Evolutionary conservation across 1,140 invertebrate genomes (phyloP), one percentile per base, ranked within the genome.

Genomic region (Megalonaias nervosa): DNA sequence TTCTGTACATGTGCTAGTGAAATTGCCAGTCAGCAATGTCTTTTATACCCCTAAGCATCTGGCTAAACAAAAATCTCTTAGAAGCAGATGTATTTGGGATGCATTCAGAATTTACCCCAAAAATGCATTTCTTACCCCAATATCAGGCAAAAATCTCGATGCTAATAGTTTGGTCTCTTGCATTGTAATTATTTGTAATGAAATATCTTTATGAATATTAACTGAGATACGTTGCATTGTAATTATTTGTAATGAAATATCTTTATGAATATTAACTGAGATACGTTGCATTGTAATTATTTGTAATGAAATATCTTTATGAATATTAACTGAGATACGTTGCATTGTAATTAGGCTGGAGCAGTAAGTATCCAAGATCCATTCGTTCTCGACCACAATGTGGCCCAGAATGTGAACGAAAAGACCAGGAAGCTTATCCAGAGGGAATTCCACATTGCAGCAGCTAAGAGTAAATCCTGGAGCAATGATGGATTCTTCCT

Each of bases 381-480:
- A 55, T 89, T 88, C 83, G 85, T 88, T 14, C 80, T 89, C 13
- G 79, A 83, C 62, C 86, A 88, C 75, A 89, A 89, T 74, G 84
- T 85, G 6, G 78, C 84, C n/a, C 73, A 74, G 61, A 88, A 88
- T 67, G 80, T 88, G 0, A 88, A 85, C 23, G 82, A 85, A 26
- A 85, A 82, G 59, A 80, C 77, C n/a, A 71, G 79, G 21, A 72
- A 81, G 14, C 66, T 78, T 26, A 80, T 88, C 23, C 65, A 78
- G 15, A 60, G 76, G 23, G 84, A 87, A 74, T 81, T 87, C 31
- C 48, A 62, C 13, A 78, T 82, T 9, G 85, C 87, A 15, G 80
- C 81, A 38, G 70, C 71, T 15, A 85, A 86, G 71, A 75, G 79
- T 56, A 72, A 70, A 23, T 74, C 69, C 9, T 85, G 84, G 84